Evolutionary conservation across 2,113 vertebrate genomes (phyloP), one percentile per base, ranked within the genome.

Genomic region (Nicator chloris): DNA sequence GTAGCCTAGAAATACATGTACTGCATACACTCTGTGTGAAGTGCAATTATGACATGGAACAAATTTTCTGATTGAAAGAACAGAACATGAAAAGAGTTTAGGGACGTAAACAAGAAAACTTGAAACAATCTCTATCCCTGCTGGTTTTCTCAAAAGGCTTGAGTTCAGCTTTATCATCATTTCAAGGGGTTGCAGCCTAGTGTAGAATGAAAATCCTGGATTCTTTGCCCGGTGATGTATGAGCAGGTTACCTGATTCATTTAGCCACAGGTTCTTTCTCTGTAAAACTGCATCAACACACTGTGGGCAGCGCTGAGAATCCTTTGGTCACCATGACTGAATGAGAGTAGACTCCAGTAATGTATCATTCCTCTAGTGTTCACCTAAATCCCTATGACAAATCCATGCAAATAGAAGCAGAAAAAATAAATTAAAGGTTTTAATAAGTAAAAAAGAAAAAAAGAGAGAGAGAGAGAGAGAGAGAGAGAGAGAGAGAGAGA

Each of bases 401-500:
- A 66, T 37, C 31, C 26, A 40, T n/a, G 30, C 13, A 63, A 82
- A 50, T 6, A 71, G 49, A 93, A 88, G 19, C 20, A 76, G 26
- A n/a, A 76, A 87, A 90, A 63, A 70, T 7, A 4, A 35, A 71
- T 47, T 10, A 16, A 50, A 45, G 7, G 26, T 53, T 53, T 77
- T 23, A 57, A 27, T 35, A 54, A 20, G 10, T 7, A 5, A 5
- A 68, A 27, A 54, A 65, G 5, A 56, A 23, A 1, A 40, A 9
- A 15, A 6, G n/a, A n/a, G n/a, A n/a, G n/a, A n/a, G n/a, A n/a
- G n/a, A n/a, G n/a, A n/a, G n/a, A n/a, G n/a, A n/a, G n/a, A n/a
- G n/a, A n/a, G n/a, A n/a, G n/a, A n/a, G n/a, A 16, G 8, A 30
- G 10, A 31, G 7, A 1, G 0, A 45, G 14, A 66, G 4, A 33